Base-by-base conservation (phyloP, 1,140 invertebrate species). In the Hyposmocoma kahamanoa region DNA sequence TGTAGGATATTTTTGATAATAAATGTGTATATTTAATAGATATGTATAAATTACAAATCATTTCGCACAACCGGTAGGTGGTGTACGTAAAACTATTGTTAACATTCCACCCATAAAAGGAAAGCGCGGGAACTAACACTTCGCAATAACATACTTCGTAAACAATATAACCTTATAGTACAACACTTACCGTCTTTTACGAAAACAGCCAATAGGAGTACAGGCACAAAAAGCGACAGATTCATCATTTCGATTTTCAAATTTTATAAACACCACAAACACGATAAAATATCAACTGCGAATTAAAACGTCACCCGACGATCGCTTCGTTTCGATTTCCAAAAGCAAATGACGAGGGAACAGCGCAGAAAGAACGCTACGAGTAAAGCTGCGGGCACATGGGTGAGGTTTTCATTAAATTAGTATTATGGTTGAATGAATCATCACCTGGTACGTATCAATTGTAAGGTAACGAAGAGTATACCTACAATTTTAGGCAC, bases 181-280 rank as follows among this genome's bases (percentile, higher is more conserved):
- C 8, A 36, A 22, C 4, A 67, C 79, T 69, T 53, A 80, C 79
- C 68, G 53, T 72, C 53, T 67, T 64, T 62, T 5, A 73, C 55
- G 47, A 79, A 77, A 39, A 74, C 42, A 32, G 68, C 73, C 18
- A 83, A 49, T 36, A 83, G 53, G 15, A 83, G 57, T 5, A 78
- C 60, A 21, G 76, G 67, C 57, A 83, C 73, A 53, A 79, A 44
- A 42, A 80, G 22, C 26, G 64, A 55, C 22, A 83, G 59, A 42
- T 74, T 77, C 48, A 67, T 66, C 79, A 83, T 83, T 72, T 43
- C 63, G 34, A 59, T 28, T 6, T 6, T 28, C 6, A 6, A 11
- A 28, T 6, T 28, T 28, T 28, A 6, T 28, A 28, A 28, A 28
- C 24, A 28, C 11, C 11, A 28, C 6, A 28, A 28, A 28, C 11